Base-by-base conservation (phyloP, 2,797 vertebrate species). In the Leptodactylus fallax region DNA sequence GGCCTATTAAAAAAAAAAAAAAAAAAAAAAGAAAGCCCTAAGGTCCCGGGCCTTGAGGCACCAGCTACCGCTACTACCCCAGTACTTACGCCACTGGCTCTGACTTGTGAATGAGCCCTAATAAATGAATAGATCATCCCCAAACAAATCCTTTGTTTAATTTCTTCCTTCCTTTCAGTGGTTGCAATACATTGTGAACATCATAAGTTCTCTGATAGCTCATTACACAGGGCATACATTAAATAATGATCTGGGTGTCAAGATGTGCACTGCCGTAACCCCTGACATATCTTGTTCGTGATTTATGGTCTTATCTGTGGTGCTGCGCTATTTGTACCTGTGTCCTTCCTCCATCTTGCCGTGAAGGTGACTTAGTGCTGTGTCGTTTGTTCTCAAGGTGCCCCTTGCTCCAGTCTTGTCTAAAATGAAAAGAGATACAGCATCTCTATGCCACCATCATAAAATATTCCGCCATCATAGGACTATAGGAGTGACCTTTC, bases 351-450 rank as follows among this genome's bases (percentile, higher is more conserved):
- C 58, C 13, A 63, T 14, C 45, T 81, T 53, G 51, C 71, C n/a
- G 11, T 76, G 55, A 87, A 87, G 86, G 79, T 87, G 69, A 87
- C 86, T 61, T 87, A 49, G 56, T 76, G 69, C 79, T 11, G 14
- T 51, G 27, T 77, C 79, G 61, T 65, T 76, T 81, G 58, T 55
- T 81, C 71, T 76, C 69, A 72, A 82, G 69, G 60, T 76, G 45
- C 56, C 67, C 65, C 79, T 77, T 60, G 45, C 25, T 82, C 25
- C 79, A 21, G 49, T 71, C 45, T 19, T 36, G 47, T 58, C 61
- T 49, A 36, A 47, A n/a, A 45, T 72, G 65, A 53, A 19, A 56
- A 13, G 55, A 74, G 55, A 71, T 81, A 51, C 51, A 79, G 36
- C 49, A 82, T 21, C 58, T 72, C 58, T 51, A 53, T 74, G 86